Evolutionary conservation across 2,797 vertebrate species (phyloP).

Genomic region (Helicolenus hilgendorfi): DNA sequence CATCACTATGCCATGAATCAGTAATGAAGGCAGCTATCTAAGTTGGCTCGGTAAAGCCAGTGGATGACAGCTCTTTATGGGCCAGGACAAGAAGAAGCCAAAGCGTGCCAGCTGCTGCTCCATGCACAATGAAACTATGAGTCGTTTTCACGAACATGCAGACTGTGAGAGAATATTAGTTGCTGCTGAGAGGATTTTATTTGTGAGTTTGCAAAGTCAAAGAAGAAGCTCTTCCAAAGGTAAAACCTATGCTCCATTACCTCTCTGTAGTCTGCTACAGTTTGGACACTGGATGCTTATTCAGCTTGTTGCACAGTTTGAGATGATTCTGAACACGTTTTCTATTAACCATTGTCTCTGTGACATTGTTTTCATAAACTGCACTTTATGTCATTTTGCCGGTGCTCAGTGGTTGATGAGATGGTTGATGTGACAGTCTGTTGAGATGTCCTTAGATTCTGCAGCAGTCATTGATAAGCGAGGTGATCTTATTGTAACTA

Average conservation of each 20-base stretch:
- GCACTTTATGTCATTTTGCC: background rate
- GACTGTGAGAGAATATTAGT: background rate
- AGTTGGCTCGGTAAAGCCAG: background rate
- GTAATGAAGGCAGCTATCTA: background rate
- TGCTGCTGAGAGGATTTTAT: background rate
- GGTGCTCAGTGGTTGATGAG: background rate
- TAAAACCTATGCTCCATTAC: background rate
- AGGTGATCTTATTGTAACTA: background rate
- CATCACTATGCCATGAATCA: background rate
- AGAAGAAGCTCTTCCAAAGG: background rate
- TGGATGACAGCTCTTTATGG: background rate
- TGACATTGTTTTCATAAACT: background rate
- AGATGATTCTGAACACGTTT: background rate
- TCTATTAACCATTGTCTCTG: background rate
- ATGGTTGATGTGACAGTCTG: background rate
- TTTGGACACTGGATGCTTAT: background rate
- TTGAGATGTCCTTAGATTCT: background rate
- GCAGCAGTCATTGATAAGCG: background rate
- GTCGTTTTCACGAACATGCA: background rate
- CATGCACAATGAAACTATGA: background rate
- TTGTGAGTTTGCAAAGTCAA: background rate
- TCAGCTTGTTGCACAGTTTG: background rate
- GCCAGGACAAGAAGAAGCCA: too few species aligned
- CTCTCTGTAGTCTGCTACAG: too few species aligned
- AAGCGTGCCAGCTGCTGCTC: too few species aligned